Evolutionary conservation across 2,888 invertebrate genomes (phyloP).

Genomic region (Hanleya hanleyi): DNA sequence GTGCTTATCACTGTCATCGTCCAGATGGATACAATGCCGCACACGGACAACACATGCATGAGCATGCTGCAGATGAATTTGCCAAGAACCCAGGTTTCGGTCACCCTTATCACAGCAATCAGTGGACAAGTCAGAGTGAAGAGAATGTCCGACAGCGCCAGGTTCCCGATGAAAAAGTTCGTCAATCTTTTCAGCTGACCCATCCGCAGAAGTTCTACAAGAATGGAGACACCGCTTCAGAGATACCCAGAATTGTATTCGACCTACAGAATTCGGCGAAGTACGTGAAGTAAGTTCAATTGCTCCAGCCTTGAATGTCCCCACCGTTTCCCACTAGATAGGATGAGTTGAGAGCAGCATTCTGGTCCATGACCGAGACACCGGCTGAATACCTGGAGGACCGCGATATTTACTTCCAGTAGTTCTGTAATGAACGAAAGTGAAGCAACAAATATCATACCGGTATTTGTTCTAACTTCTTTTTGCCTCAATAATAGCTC

Average conservation of each 20-base stretch:
- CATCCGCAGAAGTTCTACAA: conserved; percentile 38
- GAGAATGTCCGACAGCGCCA: conserved; percentile 55
- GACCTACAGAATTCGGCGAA: conserved; percentile 55
- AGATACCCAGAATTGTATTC: conserved; percentile 45
- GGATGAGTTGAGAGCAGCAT: conserved; percentile 41
- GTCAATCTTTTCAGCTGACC: conserved; percentile 42
- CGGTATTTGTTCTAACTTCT: too few relatives aligned
- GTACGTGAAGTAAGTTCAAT: conserved; percentile 53
- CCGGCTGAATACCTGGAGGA: too few relatives aligned
- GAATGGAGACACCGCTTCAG: too few relatives aligned
- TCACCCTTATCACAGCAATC: conserved; percentile 51
- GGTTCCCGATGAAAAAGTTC: conserved; percentile 54
- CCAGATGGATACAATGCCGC: conserved; percentile 55
- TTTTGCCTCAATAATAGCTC: too few relatives aligned
- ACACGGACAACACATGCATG: conserved; percentile 46
- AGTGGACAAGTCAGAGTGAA: conserved; percentile 50
- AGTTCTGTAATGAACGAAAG: too few relatives aligned
- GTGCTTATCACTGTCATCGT: conserved; percentile 58
- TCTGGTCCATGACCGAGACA: too few relatives aligned
- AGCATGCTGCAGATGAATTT: conserved; percentile 47
- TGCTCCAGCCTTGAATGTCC: conserved; percentile 50
- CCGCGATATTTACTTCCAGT: too few relatives aligned
- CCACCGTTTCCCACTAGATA: conserved; percentile 41
- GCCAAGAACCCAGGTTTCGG: conserved; percentile 57
- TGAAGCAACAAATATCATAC: too few relatives aligned